Conservation (phyloP, 2,888 invertebrate genomes). For the Trachelus troglodyta region DNA sequence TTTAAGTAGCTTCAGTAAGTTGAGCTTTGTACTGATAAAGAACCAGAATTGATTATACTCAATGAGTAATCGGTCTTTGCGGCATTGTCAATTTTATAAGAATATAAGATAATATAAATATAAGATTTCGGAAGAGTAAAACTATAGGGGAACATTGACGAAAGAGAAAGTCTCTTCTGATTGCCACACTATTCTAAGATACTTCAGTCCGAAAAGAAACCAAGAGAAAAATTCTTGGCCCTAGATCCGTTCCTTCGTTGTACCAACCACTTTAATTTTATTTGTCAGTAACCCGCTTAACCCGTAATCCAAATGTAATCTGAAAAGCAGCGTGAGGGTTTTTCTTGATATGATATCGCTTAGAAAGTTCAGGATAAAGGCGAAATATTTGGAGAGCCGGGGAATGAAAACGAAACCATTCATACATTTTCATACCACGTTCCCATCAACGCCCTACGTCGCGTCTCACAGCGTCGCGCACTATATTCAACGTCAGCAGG, state of each 20-base stretch:
- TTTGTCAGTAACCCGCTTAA: neutral
- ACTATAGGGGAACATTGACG: neutral
- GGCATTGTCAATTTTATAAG: neutral
- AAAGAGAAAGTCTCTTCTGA: neutral
- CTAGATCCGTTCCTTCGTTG: neutral
- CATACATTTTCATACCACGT: constrained; percentile 10
- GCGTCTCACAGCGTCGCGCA: neutral
- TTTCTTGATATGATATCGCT: neutral
- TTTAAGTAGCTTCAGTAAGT: too few relatives aligned
- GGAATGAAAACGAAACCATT: neutral
- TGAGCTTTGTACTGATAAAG: too few relatives aligned
- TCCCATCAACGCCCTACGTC: neutral
- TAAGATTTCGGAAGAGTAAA: neutral
- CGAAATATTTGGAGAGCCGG: neutral
- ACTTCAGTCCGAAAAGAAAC: neutral
- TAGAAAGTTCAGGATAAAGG: neutral
- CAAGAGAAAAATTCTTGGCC: neutral
- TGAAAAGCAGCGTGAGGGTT: neutral
- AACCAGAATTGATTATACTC: too few relatives aligned
- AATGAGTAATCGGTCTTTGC: too few relatives aligned
- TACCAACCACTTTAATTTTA: neutral
- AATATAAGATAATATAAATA: too few relatives aligned
- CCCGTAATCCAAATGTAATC: neutral
- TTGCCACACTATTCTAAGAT: neutral
- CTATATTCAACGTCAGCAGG: neutral